Base-by-base conservation (phyloP, 2,113 vertebrate genomes). In the Leiothrix lutea region DNA sequence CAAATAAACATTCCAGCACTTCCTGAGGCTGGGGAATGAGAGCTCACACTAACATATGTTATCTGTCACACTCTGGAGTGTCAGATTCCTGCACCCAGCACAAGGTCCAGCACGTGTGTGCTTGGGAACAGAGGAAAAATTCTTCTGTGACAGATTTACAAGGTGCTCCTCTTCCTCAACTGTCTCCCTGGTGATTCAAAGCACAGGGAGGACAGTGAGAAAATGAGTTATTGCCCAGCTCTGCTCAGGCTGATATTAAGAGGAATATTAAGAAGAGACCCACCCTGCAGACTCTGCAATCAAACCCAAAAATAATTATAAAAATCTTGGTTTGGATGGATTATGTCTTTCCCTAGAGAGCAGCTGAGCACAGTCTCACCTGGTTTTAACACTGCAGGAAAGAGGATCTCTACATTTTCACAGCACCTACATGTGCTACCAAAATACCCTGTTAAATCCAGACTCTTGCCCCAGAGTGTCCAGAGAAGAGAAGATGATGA, bases 281-380 rank as follows among this genome's bases (percentile, higher is more conserved):
- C 8, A 40, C 6, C 31, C n/a, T 69, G 58, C 11, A 70, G 21
- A 35, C 2, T 8, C 4, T 75, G 53, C 5, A 44, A 60, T 17
- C 21, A n/a, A 18, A 8, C 9, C 1, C 2, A 1, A 50, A 26
- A 42, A 36, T 3, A 12, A 28, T 14, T 7, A 4, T 11, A 35
- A 75, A 83, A 20, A 1, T 12, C 20, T 45, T 5, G 2, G 3
- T 5, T 5, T 79, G 22, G 23, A 9, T 42, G 36, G 13, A 31
- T 42, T 8, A 4, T 21, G 8, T 4, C 35, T 28, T 31, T 47
- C 11, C 6, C 8, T 31, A 44, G 8, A 9, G 13, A 42, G 29
- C 14, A 54, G 16, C 29, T 79, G 73, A 42, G 40, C 15, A 24
- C 5, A 5, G 3, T 16, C 14, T 60, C 71, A 56, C 17, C 8